Evolutionary conservation across 2,888 invertebrate genomes (phyloP).

Genomic region (Agriopis marginaria): DNA sequence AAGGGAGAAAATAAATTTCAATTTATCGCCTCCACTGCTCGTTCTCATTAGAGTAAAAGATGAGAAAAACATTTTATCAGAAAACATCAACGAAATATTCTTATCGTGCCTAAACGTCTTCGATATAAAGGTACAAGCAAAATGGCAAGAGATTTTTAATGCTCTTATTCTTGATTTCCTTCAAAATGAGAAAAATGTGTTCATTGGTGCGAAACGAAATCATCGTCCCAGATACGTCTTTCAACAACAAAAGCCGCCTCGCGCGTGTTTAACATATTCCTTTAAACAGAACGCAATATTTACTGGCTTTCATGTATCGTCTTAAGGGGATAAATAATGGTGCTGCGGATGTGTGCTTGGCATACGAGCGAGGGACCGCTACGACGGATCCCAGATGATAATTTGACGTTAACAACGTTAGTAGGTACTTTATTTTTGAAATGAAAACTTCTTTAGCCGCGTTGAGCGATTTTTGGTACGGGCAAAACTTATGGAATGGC

Average conservation of each 20-base stretch:
- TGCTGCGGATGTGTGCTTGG: conserved; percentile 68
- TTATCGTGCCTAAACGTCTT: conserved; percentile 60
- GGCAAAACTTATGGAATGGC: too few relatives aligned
- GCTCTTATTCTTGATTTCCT: conserved; percentile 73
- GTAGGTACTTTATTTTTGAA: background rate
- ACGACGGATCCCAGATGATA: conserved; percentile 60
- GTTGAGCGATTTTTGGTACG: too few relatives aligned
- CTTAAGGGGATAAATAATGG: conserved; percentile 76
- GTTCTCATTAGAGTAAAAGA: conserved; percentile 74
- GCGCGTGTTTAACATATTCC: conserved; percentile 79
- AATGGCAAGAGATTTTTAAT: conserved; percentile 72
- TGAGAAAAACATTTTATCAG: conserved; percentile 70
- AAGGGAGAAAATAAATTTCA: conserved; percentile 74
- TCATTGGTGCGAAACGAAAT: conserved; percentile 79
- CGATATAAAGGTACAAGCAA: conserved; percentile 63
- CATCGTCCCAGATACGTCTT: conserved; percentile 77
- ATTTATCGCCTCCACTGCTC: conserved; percentile 72
- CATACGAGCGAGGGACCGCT: conserved; percentile 59
- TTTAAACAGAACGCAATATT: conserved; percentile 73
- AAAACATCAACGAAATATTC: conserved; percentile 67
- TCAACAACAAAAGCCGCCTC: conserved; percentile 73
- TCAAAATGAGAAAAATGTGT: conserved; percentile 77
- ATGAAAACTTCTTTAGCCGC: too few relatives aligned
- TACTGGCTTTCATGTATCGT: conserved; percentile 70
- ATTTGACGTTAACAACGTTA: conserved; percentile 56